A percentile compares a stretch with the other conserved stretches of the same genome.
Conservation (phyloP, 2,113 vertebrate species). For the Phylloscopus trochilus region DNA sequence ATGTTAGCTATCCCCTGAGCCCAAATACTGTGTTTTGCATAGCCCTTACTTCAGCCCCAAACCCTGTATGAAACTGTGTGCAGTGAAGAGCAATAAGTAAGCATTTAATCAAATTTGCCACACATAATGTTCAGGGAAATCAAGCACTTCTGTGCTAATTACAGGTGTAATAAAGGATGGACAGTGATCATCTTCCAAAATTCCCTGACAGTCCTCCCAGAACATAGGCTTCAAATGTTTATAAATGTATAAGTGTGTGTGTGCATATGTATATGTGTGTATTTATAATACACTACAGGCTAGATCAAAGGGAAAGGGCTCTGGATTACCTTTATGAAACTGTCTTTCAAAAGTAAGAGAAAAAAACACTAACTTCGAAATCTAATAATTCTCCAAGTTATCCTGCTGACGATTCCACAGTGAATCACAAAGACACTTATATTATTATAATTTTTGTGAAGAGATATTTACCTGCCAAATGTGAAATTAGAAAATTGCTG, state of each 20-base stretch:
- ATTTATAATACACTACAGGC: neutral
- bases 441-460: neutral
- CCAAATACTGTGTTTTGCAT: neutral
- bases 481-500: neutral
- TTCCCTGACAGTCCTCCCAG: neutral
- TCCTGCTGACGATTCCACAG: accelerated
- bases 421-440: neutral
- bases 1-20: accelerated
- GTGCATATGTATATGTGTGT: too few species aligned
- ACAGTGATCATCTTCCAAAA: neutral
- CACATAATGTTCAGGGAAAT: neutral
- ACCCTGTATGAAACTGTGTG: too few species aligned
- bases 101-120: neutral
- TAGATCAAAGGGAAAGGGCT: neutral
- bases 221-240: neutral
- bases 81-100: neutral
- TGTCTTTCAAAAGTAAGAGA: neutral
- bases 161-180: neutral
- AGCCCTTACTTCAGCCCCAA: neutral
- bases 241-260: too few species aligned
- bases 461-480: neutral
- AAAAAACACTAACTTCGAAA: neutral
- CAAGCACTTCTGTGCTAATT: neutral
- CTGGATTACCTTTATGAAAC: neutral
- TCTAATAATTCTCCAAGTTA: neutral